Evolutionary conservation across 2,797 vertebrate species (phyloP), one percentile per base, ranked within the genome.

Genomic region (Siniperca scherzeri): DNA sequence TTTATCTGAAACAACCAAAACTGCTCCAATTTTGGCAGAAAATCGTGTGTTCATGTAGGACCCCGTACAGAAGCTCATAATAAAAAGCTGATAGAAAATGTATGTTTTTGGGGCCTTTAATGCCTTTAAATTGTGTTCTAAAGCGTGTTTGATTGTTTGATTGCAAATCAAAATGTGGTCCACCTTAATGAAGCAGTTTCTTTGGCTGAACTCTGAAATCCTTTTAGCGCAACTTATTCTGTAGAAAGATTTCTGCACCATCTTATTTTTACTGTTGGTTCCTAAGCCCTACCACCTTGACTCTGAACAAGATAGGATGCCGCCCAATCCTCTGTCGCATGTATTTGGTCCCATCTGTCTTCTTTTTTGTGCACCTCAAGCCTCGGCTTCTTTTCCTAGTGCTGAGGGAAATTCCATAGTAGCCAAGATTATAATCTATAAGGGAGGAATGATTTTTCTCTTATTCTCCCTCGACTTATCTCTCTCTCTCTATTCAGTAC

Each of bases 371-470:
- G 40, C 57, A 59, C 67, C 78, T 87, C 44, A 77, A 69, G 52
- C 75, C 64, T 71, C 38, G 14, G 57, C 44, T 70, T 70, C 61
- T 66, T 80, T 56, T 81, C 7, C 57, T 3, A 12, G 52, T 25
- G n/a, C 70, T 81, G 74, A 86, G 80, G 81, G 74, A 82, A 90
- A 92, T 91, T 92, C 83, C 78, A 88, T 75, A 90, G 84, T 74
- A 87, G 65, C 86, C 10, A 16, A 86, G 82, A 88, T 91, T 88
- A 90, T 86, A 87, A 92, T 90, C 86, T 87, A 70, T 91, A 88
- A 70, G 76, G 84, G 70, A 84, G 85, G 82, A 82, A 87, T 77
- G 76, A 77, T 81, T 91, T 91, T 74, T 78, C 71, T 66, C 25
- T 40, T 65, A 30, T 71, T 82, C 79, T 82, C 57, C n/a, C 65